These are phyloP conservation scores for Siphamia tubifer DNA, from an alignment of 2,113 vertebrate genomes.

Conservation along the genomic window DNA sequence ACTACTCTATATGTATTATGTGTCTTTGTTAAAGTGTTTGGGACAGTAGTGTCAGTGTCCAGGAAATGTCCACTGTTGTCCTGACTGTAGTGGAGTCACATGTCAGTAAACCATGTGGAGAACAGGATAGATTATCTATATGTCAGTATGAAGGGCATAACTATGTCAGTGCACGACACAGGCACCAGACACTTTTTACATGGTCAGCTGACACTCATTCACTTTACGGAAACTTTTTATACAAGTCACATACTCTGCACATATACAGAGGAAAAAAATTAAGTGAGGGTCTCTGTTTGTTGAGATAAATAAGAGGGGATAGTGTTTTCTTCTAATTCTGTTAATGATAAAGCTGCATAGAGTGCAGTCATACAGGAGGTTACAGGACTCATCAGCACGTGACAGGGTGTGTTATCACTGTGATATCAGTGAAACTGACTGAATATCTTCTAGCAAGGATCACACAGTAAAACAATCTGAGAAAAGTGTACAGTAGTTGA, in stretches of 20 bases:
- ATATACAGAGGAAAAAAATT: too few species aligned
- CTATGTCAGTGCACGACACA: not conserved
- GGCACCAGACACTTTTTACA: not conserved
- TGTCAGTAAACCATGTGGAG: slow-evolving; percentile 15
- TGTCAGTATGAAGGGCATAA: slow-evolving; percentile 18
- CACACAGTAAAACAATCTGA: too few species aligned
- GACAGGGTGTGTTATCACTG: not conserved
- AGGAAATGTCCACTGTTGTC: not conserved
- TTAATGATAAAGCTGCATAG: not conserved
- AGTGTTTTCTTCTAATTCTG: not conserved
- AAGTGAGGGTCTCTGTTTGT: too few species aligned
- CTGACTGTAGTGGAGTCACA: not conserved
- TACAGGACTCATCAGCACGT: too few species aligned
- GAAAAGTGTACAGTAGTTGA: too few species aligned
- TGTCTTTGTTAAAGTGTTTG: not conserved
- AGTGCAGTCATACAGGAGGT: too few species aligned
- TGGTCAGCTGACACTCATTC: not conserved
- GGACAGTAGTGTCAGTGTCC: not conserved
- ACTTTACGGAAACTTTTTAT: not conserved
- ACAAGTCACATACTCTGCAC: not conserved
- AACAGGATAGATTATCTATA: slow-evolving; percentile 41
- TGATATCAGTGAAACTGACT: too few species aligned
- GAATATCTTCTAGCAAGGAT: too few species aligned
- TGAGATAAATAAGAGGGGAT: not conserved
- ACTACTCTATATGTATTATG: not conserved